phyloP scores from a whole-genome alignment of 2,797 vertebrate species.

The Danio tinwini region DNA sequence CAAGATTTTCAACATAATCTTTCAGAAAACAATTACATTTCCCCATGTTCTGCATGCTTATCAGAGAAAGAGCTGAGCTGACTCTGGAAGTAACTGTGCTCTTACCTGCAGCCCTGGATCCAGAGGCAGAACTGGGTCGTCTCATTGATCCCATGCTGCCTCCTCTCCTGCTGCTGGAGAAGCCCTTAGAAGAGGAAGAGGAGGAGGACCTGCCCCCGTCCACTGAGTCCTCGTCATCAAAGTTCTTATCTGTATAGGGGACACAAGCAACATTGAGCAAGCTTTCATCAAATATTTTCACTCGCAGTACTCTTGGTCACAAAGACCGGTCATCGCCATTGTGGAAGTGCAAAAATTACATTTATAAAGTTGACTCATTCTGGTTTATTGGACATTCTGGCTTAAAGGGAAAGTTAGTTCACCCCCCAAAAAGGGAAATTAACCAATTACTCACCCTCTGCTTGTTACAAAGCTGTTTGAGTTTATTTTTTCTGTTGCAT shows the following conservation, averaged over 20 bases:
- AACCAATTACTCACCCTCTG: too few species aligned
- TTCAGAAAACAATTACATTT: background rate
- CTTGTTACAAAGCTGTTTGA: too few species aligned
- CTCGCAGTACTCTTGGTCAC: background rate
- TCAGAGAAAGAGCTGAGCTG: background rate
- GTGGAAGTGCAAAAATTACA: background rate
- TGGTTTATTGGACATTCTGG: background rate
- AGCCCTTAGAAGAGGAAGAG: slow-evolving; percentile 91
- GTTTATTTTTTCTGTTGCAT: too few species aligned
- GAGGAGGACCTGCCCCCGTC: slow-evolving; percentile 97
- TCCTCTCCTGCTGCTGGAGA: slow-evolving; percentile 82
- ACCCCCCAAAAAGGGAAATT: too few species aligned
- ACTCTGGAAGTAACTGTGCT: background rate
- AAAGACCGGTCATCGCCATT: background rate
- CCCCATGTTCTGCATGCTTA: background rate
- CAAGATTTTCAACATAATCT: background rate
- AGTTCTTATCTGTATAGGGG: slow-evolving; percentile 89
- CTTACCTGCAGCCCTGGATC: slow-evolving; percentile 86
- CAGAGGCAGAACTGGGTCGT: slow-evolving; percentile 83
- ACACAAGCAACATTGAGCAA: slow-evolving; percentile 37
- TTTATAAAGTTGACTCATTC: background rate
- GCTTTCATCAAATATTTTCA: slow-evolving; percentile 9
- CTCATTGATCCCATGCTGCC: slow-evolving; percentile 81
- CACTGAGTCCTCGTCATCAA: slow-evolving; percentile 98
- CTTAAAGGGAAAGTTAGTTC: too few species aligned